Conservation (phyloP, 2,113 vertebrate genomes). For the Percopsis transmontana region DNA sequence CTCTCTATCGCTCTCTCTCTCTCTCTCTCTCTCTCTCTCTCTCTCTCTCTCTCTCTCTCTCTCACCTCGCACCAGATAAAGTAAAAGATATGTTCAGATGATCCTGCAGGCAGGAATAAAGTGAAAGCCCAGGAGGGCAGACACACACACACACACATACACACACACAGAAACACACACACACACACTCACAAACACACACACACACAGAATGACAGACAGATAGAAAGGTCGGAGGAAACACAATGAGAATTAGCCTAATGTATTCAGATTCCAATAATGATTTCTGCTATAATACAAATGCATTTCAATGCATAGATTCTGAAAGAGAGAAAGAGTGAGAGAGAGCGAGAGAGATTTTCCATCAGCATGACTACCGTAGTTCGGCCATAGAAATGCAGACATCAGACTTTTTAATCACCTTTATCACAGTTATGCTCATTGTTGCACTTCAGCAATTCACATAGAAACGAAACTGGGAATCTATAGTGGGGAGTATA, state of each 20-base stretch:
- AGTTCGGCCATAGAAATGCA: background rate
- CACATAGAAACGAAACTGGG: background rate
- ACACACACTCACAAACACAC: background rate
- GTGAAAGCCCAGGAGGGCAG: background rate
- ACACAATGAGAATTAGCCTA: slow-evolving; percentile 1
- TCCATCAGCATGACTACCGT: background rate
- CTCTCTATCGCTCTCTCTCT: background rate
- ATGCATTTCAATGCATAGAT: slow-evolving; percentile 7
- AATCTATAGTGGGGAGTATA: too few species aligned
- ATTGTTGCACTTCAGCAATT: background rate
- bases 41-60: background rate
- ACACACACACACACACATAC: background rate
- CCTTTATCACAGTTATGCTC: background rate
- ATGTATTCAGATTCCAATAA: slow-evolving; percentile 14
- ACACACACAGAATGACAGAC: background rate
- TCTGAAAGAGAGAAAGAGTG: background rate
- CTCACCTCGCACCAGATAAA: slow-evolving; percentile 25
- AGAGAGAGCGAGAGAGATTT: background rate
- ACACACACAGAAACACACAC: background rate
- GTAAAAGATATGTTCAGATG: slow-evolving; percentile 33
- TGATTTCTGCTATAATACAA: slow-evolving; percentile 25
- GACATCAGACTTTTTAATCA: background rate
- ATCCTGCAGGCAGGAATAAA: slow-evolving; percentile 17
- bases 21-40: background rate
- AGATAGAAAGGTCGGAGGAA: background rate